Evolutionary conservation across 2,113 vertebrate genomes (phyloP).

Genomic region (Dipodomys ordii): DNA sequence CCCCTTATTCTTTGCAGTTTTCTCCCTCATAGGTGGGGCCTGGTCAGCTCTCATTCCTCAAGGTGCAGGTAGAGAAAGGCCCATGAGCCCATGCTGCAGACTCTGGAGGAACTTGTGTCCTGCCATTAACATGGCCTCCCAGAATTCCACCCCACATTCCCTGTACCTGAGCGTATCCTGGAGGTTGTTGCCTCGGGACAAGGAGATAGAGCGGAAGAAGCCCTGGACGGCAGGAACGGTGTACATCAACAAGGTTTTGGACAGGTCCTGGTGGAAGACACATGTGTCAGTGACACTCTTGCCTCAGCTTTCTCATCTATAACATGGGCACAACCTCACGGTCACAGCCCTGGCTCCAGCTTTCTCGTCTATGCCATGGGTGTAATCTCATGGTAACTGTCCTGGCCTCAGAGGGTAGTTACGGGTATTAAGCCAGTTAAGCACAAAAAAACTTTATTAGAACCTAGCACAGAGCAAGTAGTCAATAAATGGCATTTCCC

Average conservation of each 20-base stretch:
- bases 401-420: background rate
- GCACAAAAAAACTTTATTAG: background rate
- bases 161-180: constrained; percentile 97
- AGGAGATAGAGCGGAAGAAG: constrained; percentile 98
- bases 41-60: background rate
- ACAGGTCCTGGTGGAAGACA: constrained; percentile 92
- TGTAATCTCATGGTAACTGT: background rate
- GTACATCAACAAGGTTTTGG: constrained; percentile 96
- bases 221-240: constrained; percentile 99
- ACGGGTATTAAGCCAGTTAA: background rate
- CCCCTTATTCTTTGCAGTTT: background rate
- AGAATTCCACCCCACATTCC: background rate
- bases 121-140: background rate
- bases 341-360: background rate
- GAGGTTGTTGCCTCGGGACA: constrained; percentile 98
- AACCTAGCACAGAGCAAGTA: background rate
- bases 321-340: background rate
- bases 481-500: background rate
- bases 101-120: background rate
- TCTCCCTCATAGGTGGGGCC: background rate
- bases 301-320: background rate
- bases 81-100: background rate
- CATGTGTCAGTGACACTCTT: constrained; percentile 54
- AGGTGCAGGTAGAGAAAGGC: background rate
- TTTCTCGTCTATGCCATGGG: background rate